Conservation (phyloP, 2,888 invertebrate species). For the Helleia helle region DNA sequence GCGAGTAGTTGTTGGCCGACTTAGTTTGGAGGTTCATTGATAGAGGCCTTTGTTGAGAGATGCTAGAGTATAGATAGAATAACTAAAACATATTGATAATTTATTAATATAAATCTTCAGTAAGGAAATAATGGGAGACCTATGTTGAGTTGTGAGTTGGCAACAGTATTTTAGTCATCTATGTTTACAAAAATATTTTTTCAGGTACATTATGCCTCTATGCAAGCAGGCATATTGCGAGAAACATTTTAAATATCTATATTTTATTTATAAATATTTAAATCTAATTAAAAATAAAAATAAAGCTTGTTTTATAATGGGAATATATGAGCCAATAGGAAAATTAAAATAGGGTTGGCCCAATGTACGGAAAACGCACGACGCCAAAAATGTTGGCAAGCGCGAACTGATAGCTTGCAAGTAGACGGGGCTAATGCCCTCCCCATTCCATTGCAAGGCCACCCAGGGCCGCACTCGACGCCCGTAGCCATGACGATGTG, state of each 20-base stretch:
- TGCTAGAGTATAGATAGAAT: too few relatives aligned
- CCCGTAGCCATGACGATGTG: slow-evolving; percentile 57
- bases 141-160: background rate
- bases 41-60: too few relatives aligned
- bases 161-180: background rate
- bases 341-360: slow-evolving; percentile 19
- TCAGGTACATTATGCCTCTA: too few relatives aligned
- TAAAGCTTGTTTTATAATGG: background rate
- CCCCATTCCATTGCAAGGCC: slow-evolving; percentile 74
- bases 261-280: background rate
- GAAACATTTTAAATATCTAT: too few relatives aligned
- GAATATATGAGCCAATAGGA: background rate
- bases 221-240: too few relatives aligned
- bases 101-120: too few relatives aligned
- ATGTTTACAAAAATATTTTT: too few relatives aligned
- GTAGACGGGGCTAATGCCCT: slow-evolving; percentile 71
- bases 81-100: too few relatives aligned
- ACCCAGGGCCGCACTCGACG: slow-evolving; percentile 66
- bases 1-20: too few relatives aligned
- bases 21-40: too few relatives aligned
- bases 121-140: too few relatives aligned
- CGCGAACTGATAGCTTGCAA: slow-evolving; percentile 56
- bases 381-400: slow-evolving; percentile 52
- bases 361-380: slow-evolving; percentile 40
- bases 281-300: background rate